Base-by-base conservation (phyloP, 2,888 invertebrate species). In the Sturmia bella region DNA sequence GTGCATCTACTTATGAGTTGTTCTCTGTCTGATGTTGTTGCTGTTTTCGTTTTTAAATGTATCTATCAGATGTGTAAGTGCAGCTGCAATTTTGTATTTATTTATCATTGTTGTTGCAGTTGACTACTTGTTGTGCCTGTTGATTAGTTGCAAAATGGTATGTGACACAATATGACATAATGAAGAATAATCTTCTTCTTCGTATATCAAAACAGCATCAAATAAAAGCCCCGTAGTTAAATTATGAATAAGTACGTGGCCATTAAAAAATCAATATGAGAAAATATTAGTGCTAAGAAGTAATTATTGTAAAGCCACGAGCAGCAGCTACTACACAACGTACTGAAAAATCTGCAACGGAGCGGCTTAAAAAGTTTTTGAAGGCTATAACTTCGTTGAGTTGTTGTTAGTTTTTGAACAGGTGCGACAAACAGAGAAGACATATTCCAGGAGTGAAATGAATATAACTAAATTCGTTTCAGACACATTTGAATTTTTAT, bases 151-250 rank as follows among this genome's bases (percentile, higher is more conserved):
- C 79, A 83, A 81, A 83, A 83, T 81, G 81, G 69, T 82, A 61
- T 80, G 70, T 82, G 84, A 82, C 84, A 84, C 84, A 84, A 77
- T 76, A 73, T 81, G 84, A 81, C 81, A 84, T 82, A 84, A 82
- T 84, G 84, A 82, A 74, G 79, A 80, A 84, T 79, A 84, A 84
- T 82, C 79, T 76, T 70, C 78, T 45, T 74, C 64, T 74, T 74
- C 74, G 69, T 82, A 43, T 41, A 72, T 66, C 39, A 80, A 54
- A 74, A 32, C 11, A 37, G 19, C 48, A 50, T 39, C 13, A 43
- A 24, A 41, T 45, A 7, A 11, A 52, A 32, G 24, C 19, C 59
- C 59, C 9, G 59, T 24, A 59, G 59, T 59, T 59, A 11, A 13
- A 12, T 39, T 39, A 12, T n/a, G 39, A 11, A 11, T 4, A 39